Conservation (phyloP, 2,797 vertebrate genomes). For the Schizopygopsis malacanthus region DNA sequence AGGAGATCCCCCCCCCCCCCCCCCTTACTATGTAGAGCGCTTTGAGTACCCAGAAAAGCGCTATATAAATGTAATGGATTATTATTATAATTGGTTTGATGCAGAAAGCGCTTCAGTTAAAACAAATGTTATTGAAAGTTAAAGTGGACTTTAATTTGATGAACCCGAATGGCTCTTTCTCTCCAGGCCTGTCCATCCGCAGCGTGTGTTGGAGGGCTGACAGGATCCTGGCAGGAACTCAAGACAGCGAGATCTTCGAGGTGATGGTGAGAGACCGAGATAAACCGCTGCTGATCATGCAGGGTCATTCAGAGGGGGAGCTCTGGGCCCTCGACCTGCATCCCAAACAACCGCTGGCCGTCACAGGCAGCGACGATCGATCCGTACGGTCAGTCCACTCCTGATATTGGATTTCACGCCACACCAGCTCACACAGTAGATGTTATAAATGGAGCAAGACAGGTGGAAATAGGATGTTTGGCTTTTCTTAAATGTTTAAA, state of each 20-base stretch:
- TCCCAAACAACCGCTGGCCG: slow-evolving; percentile 92
- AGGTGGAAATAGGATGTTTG: background rate
- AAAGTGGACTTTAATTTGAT: background rate
- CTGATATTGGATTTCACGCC: no score
- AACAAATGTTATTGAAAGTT: no score
- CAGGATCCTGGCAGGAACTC: slow-evolving; percentile 91
- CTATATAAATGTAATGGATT: no score
- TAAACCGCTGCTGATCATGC: slow-evolving; percentile 93
- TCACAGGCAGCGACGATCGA: slow-evolving; percentile 93
- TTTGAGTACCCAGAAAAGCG: no score
- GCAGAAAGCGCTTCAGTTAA: background rate
- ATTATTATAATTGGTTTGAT: background rate
- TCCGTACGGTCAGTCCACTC: slow-evolving; percentile 85
- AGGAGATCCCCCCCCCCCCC: no score
- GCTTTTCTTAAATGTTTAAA: background rate
- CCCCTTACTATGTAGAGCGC: no score
- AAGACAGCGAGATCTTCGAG: slow-evolving; percentile 98
- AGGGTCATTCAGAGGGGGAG: slow-evolving; percentile 95
- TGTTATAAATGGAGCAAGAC: background rate
- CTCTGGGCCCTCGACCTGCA: slow-evolving; percentile 95
- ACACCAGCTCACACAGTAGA: background rate
- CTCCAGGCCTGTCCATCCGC: slow-evolving; percentile 88
- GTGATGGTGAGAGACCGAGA: slow-evolving; percentile 94
- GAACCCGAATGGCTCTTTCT: background rate
- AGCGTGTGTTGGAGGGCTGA: slow-evolving; percentile 97